Evolutionary conservation across 2,797 vertebrate species (phyloP).

Genomic region (Pelodytes ibericus): DNA sequence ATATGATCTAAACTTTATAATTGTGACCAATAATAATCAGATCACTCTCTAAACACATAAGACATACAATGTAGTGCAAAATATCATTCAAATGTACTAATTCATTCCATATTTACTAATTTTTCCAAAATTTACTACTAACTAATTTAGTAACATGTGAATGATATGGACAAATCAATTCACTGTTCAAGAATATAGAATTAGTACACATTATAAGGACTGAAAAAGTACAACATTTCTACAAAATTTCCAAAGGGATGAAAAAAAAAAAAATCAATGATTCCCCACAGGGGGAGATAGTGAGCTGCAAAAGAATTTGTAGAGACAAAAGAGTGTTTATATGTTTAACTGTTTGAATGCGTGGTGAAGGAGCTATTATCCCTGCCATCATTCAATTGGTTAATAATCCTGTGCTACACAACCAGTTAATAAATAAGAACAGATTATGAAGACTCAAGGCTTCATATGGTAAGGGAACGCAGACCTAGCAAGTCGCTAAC

Average conservation of each 20-base stretch:
- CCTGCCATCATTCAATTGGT: not conserved
- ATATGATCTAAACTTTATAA: no score
- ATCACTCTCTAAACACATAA: no score
- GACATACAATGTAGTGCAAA: no score
- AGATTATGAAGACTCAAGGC: not conserved
- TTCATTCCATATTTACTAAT: no score
- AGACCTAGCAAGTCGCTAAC: not conserved
- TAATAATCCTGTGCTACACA: not conserved
- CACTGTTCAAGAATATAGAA: no score
- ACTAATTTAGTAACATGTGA: no score
- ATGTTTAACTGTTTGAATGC: not conserved
- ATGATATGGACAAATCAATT: no score
- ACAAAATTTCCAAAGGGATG: not conserved
- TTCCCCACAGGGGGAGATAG: slow-evolving; percentile 20
- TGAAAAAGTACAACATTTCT: slow-evolving; percentile 13
- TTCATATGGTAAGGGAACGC: not conserved
- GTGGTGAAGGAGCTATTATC: not conserved
- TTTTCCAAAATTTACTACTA: no score
- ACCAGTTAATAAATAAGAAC: not conserved
- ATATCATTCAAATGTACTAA: no score
- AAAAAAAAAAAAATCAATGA: not conserved
- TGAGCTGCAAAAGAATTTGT: not conserved
- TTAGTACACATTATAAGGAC: no score
- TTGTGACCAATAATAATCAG: no score
- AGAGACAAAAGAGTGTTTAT: not conserved